These are phyloP conservation scores for Myotis vivesi DNA, from an alignment of 2,797 vertebrate genomes.

Conservation along the genomic window DNA sequence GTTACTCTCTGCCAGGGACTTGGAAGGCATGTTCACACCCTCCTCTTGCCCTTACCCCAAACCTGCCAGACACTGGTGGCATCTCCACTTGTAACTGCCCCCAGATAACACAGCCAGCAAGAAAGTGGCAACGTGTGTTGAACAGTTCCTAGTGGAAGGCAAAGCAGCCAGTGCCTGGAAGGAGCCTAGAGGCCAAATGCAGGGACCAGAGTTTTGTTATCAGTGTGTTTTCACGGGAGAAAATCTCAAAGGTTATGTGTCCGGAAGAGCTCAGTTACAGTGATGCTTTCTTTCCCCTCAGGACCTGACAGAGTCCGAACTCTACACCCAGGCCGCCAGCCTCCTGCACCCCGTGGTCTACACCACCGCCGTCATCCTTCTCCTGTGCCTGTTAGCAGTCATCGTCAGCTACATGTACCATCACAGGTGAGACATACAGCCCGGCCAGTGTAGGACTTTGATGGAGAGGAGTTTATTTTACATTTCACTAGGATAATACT, in stretches of 20 bases:
- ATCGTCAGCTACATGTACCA: conserved; percentile 94
- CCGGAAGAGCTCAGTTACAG: background rate
- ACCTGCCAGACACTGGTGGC: no score
- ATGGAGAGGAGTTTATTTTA: background rate
- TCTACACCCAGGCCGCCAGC: conserved; percentile 86
- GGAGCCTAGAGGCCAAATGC: background rate
- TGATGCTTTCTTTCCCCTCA: conserved; percentile 75
- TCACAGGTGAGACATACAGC: conserved; percentile 89
- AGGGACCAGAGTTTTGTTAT: background rate
- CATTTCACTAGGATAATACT: background rate
- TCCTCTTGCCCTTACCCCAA: no score
- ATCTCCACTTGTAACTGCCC: background rate
- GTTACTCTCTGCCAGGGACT: background rate
- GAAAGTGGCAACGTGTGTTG: background rate
- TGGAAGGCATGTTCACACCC: accelerated
- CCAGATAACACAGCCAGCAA: background rate
- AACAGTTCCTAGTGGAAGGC: background rate
- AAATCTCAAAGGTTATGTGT: background rate
- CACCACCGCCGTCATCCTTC: conserved; percentile 90
- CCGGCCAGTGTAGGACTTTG: accelerated
- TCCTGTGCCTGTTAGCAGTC: conserved; percentile 90
- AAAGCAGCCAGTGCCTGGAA: background rate
- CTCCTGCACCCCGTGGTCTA: conserved; percentile 95
- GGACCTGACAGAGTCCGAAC: conserved; percentile 93
- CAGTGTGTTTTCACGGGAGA: background rate